Base-by-base conservation (phyloP, 23 tunicate species). In the Phallusia fumigata region DNA sequence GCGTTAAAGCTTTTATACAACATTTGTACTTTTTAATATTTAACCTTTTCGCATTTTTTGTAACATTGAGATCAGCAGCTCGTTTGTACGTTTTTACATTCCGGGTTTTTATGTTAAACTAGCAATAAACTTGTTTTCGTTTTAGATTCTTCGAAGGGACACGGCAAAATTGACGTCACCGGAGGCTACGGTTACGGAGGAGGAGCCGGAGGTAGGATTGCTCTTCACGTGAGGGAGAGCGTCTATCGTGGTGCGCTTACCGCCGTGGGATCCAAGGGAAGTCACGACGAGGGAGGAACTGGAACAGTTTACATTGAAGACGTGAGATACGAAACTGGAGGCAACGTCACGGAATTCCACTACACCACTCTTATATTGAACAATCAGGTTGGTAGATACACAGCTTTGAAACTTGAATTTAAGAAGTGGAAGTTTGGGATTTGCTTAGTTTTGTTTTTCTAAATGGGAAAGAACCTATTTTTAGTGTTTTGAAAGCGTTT, bases 181-280 rank as follows among this genome's bases (percentile, higher is more conserved):
- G 83, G 83, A 18, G 83, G 83, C 32, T 36, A 52, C 19, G 83
- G 83, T 13, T 52, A 32, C 74, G 83, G 83, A 31, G 83, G 83
- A 0, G 83, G 83, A 44, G 83, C 83, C 15, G 83, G 83, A 24
- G 83, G 83, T 0, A 80, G 83, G 74, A 80, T 80, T 31, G 83
- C 83, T 64, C 74, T 80, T 80, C 83, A 80, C 51, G 83, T 53
- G 8, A 31, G 40, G 24, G 74, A 33, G n/a, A 53, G 36, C 64
- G 74, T 33, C 52, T 80, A 19, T 75, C 74, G 74, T 0, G 83
- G 83, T 31, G 47, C 40, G 11, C 74, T 52, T 33, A 33, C 51
- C 0, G 73, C 74, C 36, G n/a, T 80, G 40, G 83, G 74, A 24
- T 74, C 65, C 36, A 53, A 10, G 18, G 83, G 83, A 18, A 44